Percentiles rank a stretch among this genome's conserved stretches.
Evolutionary conservation across 2,888 invertebrate genomes (phyloP).

Genomic region (Troides aeacus): DNA sequence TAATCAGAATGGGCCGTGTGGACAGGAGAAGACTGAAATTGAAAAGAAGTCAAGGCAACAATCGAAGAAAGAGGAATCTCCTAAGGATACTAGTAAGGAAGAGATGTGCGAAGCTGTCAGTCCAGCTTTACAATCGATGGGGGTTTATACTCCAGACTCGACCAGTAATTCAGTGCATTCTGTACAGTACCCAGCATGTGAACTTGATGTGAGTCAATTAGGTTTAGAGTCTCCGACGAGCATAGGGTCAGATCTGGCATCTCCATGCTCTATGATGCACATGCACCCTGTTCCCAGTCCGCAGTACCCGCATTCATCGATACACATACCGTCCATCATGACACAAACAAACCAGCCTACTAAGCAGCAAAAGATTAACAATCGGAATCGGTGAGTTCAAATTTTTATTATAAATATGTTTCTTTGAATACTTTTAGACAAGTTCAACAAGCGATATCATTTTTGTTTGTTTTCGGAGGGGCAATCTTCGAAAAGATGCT

Average conservation of each 20-base stretch:
- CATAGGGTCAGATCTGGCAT: constrained; percentile 91
- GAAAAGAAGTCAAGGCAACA: constrained; percentile 68
- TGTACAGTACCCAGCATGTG: constrained; percentile 88
- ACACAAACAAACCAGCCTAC: constrained; percentile 72
- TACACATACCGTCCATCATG: constrained; percentile 76
- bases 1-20: constrained; percentile 64
- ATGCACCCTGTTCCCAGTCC: constrained; percentile 76
- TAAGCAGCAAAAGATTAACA: constrained; percentile 76
- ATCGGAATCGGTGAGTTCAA: constrained; percentile 63
- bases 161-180: constrained; percentile 91
- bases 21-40: constrained; percentile 63
- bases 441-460: background rate
- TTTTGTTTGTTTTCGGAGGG: too few species aligned
- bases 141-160: constrained; percentile 92
- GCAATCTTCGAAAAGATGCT: too few species aligned
- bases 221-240: constrained; percentile 94
- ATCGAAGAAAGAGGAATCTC: constrained; percentile 67
- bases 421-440: background rate
- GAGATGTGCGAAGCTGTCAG: constrained; percentile 72
- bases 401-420: background rate
- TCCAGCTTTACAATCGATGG: constrained; percentile 88
- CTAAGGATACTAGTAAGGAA: constrained; percentile 64
- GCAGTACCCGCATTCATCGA: constrained; percentile 80
- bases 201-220: constrained; percentile 90
- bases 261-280: constrained; percentile 87